Percentiles rank a stretch among this genome's conserved stretches.
phyloP scores from a whole-genome alignment of 2,797 vertebrate genomes.

The Enteromius afrohamiltoni region DNA sequence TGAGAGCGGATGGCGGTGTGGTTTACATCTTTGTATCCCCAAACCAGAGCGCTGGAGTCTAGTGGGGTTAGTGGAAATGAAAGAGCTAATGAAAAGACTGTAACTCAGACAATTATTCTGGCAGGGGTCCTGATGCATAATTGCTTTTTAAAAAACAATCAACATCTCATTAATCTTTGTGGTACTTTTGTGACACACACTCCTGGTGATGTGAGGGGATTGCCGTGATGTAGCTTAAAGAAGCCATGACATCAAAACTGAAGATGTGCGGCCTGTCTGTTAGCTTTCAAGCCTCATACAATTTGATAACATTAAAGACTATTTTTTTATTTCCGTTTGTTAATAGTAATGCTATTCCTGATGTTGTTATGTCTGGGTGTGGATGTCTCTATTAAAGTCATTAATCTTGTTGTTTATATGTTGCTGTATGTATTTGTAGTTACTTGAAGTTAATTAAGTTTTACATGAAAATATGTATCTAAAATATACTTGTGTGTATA shows the following conservation, averaged over 20 bases:
- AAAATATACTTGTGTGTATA: too few relatives aligned
- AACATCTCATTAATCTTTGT: slow-evolving; percentile 41
- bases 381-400: not conserved
- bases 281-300: not conserved
- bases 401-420: not conserved
- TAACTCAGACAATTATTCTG: slow-evolving; percentile 2
- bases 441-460: too few relatives aligned
- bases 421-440: not conserved
- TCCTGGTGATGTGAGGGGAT: not conserved
- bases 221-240: not conserved
- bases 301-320: not conserved
- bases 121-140: slow-evolving; percentile 8
- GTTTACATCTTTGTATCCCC: slow-evolving; percentile 21
- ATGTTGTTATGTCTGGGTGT: not conserved
- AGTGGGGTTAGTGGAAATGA: slow-evolving; percentile 12
- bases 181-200: not conserved
- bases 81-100: slow-evolving; percentile 23
- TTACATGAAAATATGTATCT: too few relatives aligned
- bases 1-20: not conserved
- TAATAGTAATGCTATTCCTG: not conserved
- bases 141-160: slow-evolving; percentile 30
- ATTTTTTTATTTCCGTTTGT: not conserved
- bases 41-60: not conserved
- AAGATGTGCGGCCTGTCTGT: not conserved
- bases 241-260: not conserved